Percentiles rank a stretch among this genome's conserved stretches.
Evolutionary conservation across 1,140 invertebrate species (phyloP).

Genomic region (Caenorhabditis latens): DNA sequence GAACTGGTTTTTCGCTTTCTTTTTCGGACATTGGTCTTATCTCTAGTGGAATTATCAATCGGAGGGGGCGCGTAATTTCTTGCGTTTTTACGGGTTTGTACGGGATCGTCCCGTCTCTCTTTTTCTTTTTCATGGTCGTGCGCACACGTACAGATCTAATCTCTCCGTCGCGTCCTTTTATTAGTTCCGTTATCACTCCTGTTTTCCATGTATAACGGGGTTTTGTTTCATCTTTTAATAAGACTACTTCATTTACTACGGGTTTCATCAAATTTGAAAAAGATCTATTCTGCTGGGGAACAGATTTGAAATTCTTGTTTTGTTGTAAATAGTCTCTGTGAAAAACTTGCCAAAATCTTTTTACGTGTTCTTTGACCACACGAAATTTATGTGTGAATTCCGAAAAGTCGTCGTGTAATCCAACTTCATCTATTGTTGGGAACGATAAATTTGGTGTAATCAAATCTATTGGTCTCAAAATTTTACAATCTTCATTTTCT

Average conservation of each 20-base stretch:
- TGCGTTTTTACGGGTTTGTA: neutral
- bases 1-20: neutral
- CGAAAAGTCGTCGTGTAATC: neutral
- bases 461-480: slow-evolving; percentile 53
- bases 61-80: slow-evolving; percentile 29
- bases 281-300: neutral
- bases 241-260: slow-evolving; percentile 41
- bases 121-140: slow-evolving; percentile 19
- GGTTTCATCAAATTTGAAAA: neutral
- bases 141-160: slow-evolving; percentile 13
- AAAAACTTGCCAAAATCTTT: slow-evolving; percentile 44
- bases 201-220: slow-evolving; percentile 48
- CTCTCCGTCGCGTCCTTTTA: slow-evolving; percentile 18
- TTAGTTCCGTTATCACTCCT: slow-evolving; percentile 44
- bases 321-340: neutral
- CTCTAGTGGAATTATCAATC: slow-evolving; percentile 51
- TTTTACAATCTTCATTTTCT: neutral
- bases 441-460: neutral
- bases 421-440: neutral
- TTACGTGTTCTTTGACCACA: neutral
- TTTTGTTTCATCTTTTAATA: slow-evolving; percentile 47
- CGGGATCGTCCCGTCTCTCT: neutral
- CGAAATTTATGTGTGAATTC: neutral
- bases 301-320: neutral
- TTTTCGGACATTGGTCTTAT: slow-evolving; percentile 17